A percentile compares a stretch with the other conserved stretches of the same genome.
Evolutionary conservation across 92 coral and sea anemone genomes (phyloP).

Genomic region (Zoanthus sociatus): DNA sequence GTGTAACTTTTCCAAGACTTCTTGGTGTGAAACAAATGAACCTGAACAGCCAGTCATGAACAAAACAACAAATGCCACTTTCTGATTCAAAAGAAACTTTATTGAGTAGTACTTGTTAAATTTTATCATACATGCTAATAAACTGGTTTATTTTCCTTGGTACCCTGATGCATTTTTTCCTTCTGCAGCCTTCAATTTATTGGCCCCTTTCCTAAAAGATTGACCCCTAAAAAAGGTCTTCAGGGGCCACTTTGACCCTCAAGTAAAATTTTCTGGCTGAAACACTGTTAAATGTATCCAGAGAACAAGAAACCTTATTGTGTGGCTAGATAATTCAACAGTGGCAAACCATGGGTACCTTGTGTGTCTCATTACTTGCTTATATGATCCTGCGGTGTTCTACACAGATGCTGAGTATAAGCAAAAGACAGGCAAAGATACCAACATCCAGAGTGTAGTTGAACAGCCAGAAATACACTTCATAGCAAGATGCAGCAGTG

Average conservation of each 20-base stretch:
- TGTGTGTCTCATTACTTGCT: conserved; percentile 41
- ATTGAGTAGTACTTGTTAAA: neutral
- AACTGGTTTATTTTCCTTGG: neutral
- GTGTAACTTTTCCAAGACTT: neutral
- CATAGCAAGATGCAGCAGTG: conserved; percentile 19
- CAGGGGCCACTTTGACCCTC: neutral
- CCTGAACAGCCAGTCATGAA: neutral
- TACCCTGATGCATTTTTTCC: neutral
- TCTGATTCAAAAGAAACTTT: neutral
- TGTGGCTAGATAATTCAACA: conserved; percentile 65
- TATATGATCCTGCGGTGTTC: conserved; percentile 58
- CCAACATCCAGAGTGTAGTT: conserved; percentile 35
- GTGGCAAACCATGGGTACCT: conserved; percentile 14
- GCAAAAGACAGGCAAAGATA: conserved; percentile 35
- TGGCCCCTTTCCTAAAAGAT: neutral
- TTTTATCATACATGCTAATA: too few species aligned
- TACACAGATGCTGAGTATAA: conserved; percentile 53
- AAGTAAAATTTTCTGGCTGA: too few species aligned
- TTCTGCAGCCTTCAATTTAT: neutral
- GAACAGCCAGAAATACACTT: conserved; percentile 53
- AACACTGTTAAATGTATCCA: too few species aligned
- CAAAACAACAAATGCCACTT: neutral
- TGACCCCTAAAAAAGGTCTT: neutral
- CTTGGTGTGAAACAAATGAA: neutral
- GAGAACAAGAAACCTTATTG: conserved; percentile 40